phyloP scores from a whole-genome alignment of 2,113 vertebrate genomes.

The Aythya baeri region DNA sequence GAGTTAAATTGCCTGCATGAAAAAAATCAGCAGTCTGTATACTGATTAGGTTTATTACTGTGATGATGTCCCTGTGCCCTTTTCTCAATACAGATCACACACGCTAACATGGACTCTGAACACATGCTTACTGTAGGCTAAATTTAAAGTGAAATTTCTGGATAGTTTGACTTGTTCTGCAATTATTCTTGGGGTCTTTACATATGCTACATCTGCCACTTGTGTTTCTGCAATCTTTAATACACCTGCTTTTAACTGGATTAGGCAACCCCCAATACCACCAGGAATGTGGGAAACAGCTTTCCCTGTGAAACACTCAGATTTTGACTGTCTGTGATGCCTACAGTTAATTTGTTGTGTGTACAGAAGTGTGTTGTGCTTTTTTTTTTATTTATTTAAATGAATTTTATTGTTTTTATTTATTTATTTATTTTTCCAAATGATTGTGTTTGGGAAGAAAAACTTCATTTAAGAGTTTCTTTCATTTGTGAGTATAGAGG shows the following conservation, averaged over 20 bases:
- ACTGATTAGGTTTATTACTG: not conserved
- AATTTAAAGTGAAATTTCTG: not conserved
- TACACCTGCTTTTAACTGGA: not conserved
- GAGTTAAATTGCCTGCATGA: not conserved
- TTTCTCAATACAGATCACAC: not conserved
- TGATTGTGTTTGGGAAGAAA: not conserved
- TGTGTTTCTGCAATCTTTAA: not conserved
- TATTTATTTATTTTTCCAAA: not conserved
- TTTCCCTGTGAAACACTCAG: not conserved
- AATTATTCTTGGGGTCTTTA: not conserved
- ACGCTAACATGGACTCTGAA: not conserved
- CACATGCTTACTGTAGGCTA: not conserved
- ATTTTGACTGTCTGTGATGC: not conserved
- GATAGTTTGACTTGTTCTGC: not conserved
- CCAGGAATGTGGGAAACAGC: not conserved
- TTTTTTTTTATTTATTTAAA: not conserved
- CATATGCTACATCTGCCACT: not conserved
- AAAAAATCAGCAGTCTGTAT: not conserved
- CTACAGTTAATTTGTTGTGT: not conserved
- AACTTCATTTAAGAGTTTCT: not conserved
- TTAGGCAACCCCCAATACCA: fast-evolving
- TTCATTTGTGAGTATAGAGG: not conserved
- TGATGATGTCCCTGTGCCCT: not conserved
- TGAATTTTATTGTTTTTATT: too few relatives aligned
- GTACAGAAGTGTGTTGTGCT: not conserved